Percentiles rank a stretch among this genome's conserved stretches.
phyloP scores from a whole-genome alignment of 2,113 vertebrate species.

The Martes martes region DNA sequence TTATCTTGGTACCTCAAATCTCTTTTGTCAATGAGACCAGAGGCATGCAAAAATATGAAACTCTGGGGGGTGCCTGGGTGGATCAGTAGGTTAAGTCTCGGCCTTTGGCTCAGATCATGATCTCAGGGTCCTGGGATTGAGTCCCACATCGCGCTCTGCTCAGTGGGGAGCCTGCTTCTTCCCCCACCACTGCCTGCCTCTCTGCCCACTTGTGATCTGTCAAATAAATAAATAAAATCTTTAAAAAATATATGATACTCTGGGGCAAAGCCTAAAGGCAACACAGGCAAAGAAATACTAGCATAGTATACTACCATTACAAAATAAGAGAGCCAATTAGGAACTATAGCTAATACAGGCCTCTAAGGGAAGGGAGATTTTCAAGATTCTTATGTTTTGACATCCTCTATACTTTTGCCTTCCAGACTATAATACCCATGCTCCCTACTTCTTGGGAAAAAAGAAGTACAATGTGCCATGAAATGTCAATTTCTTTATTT shows the following conservation, averaged over 20 bases:
- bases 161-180: too few species aligned
- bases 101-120: too few species aligned
- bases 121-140: too few species aligned
- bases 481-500: not conserved
- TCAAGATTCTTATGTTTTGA: not conserved
- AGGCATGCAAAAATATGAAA: not conserved
- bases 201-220: too few species aligned
- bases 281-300: not conserved
- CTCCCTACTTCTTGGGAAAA: not conserved
- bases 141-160: too few species aligned
- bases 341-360: not conserved
- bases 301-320: not conserved
- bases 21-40: not conserved
- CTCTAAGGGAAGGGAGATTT: not conserved
- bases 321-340: not conserved
- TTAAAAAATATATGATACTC: not conserved
- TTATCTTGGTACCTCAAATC: not conserved
- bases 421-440: not conserved
- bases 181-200: too few species aligned
- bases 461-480: not conserved
- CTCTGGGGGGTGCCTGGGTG: too few species aligned
- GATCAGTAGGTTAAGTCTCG: too few species aligned
- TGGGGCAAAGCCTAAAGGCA: not conserved
- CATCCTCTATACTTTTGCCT: not conserved
- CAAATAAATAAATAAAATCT: too few species aligned